A percentile compares a stretch with the other conserved stretches of the same genome.
Evolutionary conservation across 2,113 vertebrate species (phyloP).

Genomic region (Ochotona princeps): DNA sequence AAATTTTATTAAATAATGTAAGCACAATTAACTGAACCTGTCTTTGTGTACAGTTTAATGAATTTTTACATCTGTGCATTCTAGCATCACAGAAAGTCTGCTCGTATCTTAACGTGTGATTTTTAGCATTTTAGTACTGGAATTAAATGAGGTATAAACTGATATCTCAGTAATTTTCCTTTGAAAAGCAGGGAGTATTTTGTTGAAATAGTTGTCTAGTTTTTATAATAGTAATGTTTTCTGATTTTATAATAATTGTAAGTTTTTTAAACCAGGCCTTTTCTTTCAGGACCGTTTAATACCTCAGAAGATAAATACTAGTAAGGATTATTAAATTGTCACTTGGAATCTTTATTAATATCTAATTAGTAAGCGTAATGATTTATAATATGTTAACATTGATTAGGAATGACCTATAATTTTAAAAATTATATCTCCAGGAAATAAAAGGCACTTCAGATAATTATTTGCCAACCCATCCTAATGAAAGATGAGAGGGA

Average conservation of each 20-base stretch:
- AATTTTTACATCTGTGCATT: slow-evolving; percentile 26
- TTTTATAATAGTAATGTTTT: slow-evolving; percentile 41
- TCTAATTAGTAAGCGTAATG: slow-evolving; percentile 41
- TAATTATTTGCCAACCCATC: slow-evolving; percentile 56
- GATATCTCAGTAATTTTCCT: slow-evolving; percentile 34
- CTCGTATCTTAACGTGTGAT: neutral
- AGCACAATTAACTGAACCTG: slow-evolving; percentile 4
- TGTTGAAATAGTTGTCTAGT: slow-evolving; percentile 47
- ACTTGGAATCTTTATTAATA: slow-evolving; percentile 54
- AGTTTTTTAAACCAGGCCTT: neutral
- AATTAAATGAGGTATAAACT: slow-evolving; percentile 41
- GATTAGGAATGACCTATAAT: slow-evolving; percentile 48
- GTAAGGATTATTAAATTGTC: slow-evolving; percentile 51
- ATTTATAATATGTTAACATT: slow-evolving; percentile 39
- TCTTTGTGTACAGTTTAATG: slow-evolving; percentile 1
- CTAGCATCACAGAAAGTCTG: slow-evolving; percentile 25
- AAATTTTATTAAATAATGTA: slow-evolving; percentile 44
- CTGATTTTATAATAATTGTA: neutral
- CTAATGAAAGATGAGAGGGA: slow-evolving; percentile 30
- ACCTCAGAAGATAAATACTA: slow-evolving; percentile 56
- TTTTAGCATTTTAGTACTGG: slow-evolving; percentile 53
- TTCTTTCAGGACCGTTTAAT: slow-evolving; percentile 51
- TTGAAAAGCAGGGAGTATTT: neutral
- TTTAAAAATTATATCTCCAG: slow-evolving; percentile 44
- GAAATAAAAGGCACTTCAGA: slow-evolving; percentile 46